phyloP scores from a whole-genome alignment of 1,140 invertebrate genomes.

The Cyclina sinensis region DNA sequence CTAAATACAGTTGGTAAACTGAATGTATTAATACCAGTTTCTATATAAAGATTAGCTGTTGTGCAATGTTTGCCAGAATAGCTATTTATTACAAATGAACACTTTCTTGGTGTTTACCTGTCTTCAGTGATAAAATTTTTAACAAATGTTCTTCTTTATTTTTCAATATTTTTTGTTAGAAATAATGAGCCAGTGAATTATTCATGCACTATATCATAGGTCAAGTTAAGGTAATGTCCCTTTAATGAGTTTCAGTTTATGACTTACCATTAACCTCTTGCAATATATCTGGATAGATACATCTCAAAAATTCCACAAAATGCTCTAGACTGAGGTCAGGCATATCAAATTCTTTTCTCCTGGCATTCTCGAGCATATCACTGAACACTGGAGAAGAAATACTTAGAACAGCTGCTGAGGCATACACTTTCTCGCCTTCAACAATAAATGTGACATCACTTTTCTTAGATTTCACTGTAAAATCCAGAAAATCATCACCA shows the following conservation, averaged over 20 bases:
- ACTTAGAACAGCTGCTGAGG: not conserved
- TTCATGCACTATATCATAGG: no score
- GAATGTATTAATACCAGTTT: no score
- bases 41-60: no score
- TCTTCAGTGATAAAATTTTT: no score
- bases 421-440: not conserved
- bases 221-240: no score
- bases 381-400: not conserved
- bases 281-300: not conserved
- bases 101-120: no score
- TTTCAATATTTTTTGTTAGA: no score
- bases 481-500: not conserved
- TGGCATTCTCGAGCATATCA: not conserved
- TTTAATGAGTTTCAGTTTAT: not conserved
- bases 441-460: not conserved
- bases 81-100: no score
- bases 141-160: no score
- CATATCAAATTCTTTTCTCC: not conserved
- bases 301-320: not conserved
- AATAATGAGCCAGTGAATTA: no score
- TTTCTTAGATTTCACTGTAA: not conserved
- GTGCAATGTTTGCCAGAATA: no score
- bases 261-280: not conserved
- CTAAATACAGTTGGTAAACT: no score
- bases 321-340: not conserved